Evolutionary conservation across 1,140 invertebrate species (phyloP), one percentile per base, ranked within the genome.

Genomic region (Parasteatoda tepidariorum): DNA sequence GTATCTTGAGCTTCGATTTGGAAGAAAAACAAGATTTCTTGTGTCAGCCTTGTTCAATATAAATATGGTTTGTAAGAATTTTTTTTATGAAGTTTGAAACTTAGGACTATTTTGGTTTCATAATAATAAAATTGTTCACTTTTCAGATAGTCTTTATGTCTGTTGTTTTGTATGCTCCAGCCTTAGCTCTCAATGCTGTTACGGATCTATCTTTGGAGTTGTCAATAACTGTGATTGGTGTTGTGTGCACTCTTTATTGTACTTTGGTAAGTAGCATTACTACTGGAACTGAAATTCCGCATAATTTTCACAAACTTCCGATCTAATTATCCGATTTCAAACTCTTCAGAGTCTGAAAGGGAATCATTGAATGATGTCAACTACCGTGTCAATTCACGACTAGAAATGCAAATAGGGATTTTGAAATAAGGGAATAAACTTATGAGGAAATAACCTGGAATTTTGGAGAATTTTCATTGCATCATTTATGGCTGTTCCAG

Each of bases 111-210:
- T 1, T 48, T 48, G 18, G 18, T 13, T 9, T 1, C 38, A 2
- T 4, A 13, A 48, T 48, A n/a, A n/a, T n/a, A n/a, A n/a, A 48
- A 48, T 13, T 48, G 38, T 71, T 31, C 0, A 4, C n/a, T 22
- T 13, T 15, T 3, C 61, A 84, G 92, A 86, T 96, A 57, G 89
- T 98, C n/a, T 98, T 98, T 87, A 97, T 96, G 90, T 95, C 95
- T 6, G 94, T 98, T 86, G 96, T 97, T 0, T 90, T 98, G 0
- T 98, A 96, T 89, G 96, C 96, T 0, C 97, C 97, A 3, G 94
- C 96, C 3, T 91, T 98, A 84, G 95, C 96, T 0, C 87, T 98
- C 28, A 95, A 95, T 89, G 94, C 95, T 22, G 94, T 97, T 41
- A 95, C 95, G 5, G 94, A 94, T 15, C 87, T 96, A 11, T 92